Percentiles rank a stretch among this genome's conserved stretches.
Evolutionary conservation across 2,113 vertebrate genomes (phyloP).

Genomic region (Dicentrarchus labrax): DNA sequence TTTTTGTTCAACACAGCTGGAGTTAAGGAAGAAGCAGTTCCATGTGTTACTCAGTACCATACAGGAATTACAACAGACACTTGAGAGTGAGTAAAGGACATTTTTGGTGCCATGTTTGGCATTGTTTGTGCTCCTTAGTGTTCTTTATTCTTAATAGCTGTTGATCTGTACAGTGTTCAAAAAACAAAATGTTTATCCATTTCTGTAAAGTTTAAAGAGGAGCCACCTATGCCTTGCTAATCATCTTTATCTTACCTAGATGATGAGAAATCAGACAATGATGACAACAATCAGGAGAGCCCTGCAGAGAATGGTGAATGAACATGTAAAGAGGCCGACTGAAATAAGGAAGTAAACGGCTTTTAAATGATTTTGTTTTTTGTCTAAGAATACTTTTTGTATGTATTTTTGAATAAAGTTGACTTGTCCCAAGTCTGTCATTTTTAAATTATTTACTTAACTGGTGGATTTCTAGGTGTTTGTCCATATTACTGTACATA

Average conservation of each 20-base stretch:
- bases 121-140: not conserved
- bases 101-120: not conserved
- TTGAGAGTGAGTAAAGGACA: slow-evolving; percentile 93
- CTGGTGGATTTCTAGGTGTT: not conserved
- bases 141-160: not conserved
- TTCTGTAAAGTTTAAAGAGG: not conserved
- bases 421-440: not conserved
- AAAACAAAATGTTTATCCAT: not conserved
- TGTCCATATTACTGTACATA: not conserved
- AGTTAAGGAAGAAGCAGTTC: slow-evolving; percentile 97
- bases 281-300: slow-evolving; percentile 89
- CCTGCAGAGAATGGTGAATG: slow-evolving; percentile 87
- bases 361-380: slow-evolving; percentile 50
- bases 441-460: not conserved
- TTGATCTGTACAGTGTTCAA: not conserved
- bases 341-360: not conserved
- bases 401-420: slow-evolving; percentile 78
- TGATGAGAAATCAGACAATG: slow-evolving; percentile 95
- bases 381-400: slow-evolving; percentile 48
- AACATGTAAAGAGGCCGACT: slow-evolving; percentile 8
- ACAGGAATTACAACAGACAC: slow-evolving; percentile 97
- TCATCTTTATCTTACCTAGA: slow-evolving; percentile 81
- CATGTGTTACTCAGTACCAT: slow-evolving; percentile 98
- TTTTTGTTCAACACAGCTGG: slow-evolving; percentile 85
- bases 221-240: not conserved